These are phyloP conservation scores for Baronia brevicornis DNA, from an alignment of 2,888 invertebrate genomes.

Conservation along the genomic window DNA sequence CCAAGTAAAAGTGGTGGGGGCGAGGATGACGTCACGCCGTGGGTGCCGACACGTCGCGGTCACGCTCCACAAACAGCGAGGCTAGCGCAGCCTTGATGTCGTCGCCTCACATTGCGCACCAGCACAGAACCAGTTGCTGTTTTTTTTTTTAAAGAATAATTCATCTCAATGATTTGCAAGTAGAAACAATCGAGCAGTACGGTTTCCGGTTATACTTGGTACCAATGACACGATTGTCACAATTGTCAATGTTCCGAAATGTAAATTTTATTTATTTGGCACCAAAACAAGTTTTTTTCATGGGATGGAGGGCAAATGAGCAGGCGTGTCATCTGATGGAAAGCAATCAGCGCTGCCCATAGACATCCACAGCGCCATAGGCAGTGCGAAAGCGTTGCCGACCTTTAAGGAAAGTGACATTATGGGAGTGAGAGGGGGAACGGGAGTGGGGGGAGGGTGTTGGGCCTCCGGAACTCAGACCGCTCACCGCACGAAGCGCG, in stretches of 20 bases:
- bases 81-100: constrained; percentile 67
- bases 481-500: too few species aligned
- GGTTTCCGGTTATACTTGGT: constrained; percentile 36
- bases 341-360: too few species aligned
- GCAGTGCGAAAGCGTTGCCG: too few species aligned
- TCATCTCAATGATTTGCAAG: constrained; percentile 33
- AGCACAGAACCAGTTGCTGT: constrained; percentile 48
- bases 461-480: too few species aligned
- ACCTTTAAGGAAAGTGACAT: too few species aligned
- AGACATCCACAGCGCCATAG: too few species aligned
- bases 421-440: too few species aligned
- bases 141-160: constrained; percentile 54
- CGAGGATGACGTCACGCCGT: constrained; percentile 58
- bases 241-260: background rate
- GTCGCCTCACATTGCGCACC: constrained; percentile 67
- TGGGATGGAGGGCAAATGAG: too few species aligned
- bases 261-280: too few species aligned
- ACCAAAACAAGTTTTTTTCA: too few species aligned
- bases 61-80: constrained; percentile 74
- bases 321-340: too few species aligned
- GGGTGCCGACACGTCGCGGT: constrained; percentile 73
- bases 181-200: constrained; percentile 24
- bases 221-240: constrained; percentile 16
- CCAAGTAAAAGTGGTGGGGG: constrained; percentile 20
- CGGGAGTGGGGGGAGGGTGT: too few species aligned